A percentile compares a stretch with the other conserved stretches of the same genome.
Evolutionary conservation across 2,888 invertebrate genomes (phyloP).

Genomic region (Tinea semifulvella): DNA sequence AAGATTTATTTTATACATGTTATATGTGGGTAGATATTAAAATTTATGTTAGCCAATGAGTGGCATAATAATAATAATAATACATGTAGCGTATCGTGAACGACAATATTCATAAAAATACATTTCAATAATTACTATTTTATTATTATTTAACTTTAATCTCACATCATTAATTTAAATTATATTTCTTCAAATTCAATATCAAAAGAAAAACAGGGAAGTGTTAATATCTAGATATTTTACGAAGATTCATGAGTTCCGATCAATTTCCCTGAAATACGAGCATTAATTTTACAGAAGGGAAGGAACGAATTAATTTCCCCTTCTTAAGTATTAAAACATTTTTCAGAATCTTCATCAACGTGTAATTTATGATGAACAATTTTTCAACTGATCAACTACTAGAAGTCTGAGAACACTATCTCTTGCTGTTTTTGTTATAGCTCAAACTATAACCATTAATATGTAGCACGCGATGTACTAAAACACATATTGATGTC

Average conservation of each 20-base stretch:
- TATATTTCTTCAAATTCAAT: neutral
- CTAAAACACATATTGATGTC: neutral
- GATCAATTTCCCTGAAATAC: neutral
- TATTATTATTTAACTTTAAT: too few relatives aligned
- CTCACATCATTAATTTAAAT: too few relatives aligned
- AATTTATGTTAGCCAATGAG: too few relatives aligned
- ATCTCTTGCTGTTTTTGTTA: neutral
- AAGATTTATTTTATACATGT: too few relatives aligned
- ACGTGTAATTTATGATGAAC: slow-evolving; percentile 2
- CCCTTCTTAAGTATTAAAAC: slow-evolving; percentile 1
- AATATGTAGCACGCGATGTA: neutral
- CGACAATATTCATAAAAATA: too few relatives aligned
- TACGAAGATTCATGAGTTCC: slow-evolving; percentile 1
- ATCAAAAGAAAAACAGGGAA: neutral
- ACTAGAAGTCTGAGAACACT: neutral
- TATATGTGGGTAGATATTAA: too few relatives aligned
- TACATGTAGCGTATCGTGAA: too few relatives aligned
- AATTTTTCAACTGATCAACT: neutral
- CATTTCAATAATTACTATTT: too few relatives aligned
- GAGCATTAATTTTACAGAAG: neutral
- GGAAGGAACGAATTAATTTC: neutral
- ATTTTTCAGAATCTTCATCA: slow-evolving; percentile 8
- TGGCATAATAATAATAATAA: too few relatives aligned
- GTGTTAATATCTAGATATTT: neutral
- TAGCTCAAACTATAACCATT: neutral